phyloP scores from a whole-genome alignment of 1,140 invertebrate species.

The Anadara kagoshimensis region DNA sequence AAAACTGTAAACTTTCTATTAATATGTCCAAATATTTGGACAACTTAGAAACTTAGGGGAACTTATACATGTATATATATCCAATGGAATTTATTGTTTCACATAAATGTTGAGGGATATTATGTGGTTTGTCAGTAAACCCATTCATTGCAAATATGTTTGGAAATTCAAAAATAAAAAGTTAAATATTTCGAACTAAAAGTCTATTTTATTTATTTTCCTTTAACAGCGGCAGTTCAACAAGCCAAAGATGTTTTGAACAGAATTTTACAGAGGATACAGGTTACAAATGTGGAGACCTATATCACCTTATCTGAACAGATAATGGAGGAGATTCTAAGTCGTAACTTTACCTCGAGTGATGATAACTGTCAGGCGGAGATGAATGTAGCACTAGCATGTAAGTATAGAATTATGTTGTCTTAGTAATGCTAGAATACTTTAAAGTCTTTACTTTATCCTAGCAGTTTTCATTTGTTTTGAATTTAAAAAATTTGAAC shows the following conservation, averaged over 20 bases:
- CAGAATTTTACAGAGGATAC: slow-evolving; percentile 60
- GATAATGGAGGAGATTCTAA: slow-evolving; percentile 81
- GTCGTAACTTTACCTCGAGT: slow-evolving; percentile 76
- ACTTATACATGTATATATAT: too few relatives aligned
- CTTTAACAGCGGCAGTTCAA: slow-evolving; percentile 54
- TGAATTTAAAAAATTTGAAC: too few relatives aligned
- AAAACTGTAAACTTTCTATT: too few relatives aligned
- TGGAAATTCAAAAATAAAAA: too few relatives aligned
- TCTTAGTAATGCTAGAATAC: background rate
- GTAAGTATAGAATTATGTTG: slow-evolving; percentile 52
- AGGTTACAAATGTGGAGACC: slow-evolving; percentile 82
- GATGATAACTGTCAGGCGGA: slow-evolving; percentile 46
- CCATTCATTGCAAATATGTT: too few relatives aligned
- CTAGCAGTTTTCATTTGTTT: too few relatives aligned
- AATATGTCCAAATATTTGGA: too few relatives aligned
- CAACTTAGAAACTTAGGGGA: too few relatives aligned
- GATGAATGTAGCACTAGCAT: slow-evolving; percentile 44
- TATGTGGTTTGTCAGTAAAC: too few relatives aligned
- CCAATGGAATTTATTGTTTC: too few relatives aligned
- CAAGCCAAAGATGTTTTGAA: slow-evolving; percentile 54
- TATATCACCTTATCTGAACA: slow-evolving; percentile 83
- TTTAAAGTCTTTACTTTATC: too few relatives aligned
- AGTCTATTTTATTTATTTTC: background rate
- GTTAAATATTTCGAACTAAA: background rate
- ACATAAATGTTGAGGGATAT: too few relatives aligned